Evolutionary conservation across 2,888 invertebrate species (phyloP).

Genomic region (Pterobdella sp.): DNA sequence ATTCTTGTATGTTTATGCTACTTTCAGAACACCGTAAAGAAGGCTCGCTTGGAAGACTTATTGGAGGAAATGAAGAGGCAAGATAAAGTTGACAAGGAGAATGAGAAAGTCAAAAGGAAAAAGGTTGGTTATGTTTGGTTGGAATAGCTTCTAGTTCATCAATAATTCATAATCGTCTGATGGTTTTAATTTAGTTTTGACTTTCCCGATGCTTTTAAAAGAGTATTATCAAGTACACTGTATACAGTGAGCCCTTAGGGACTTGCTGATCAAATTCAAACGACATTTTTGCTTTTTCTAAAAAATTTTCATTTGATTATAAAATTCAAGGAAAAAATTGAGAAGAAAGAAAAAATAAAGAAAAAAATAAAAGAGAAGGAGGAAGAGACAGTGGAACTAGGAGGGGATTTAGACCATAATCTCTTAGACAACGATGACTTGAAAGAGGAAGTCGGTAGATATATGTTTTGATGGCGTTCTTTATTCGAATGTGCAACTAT

Average conservation of each 20-base stretch:
- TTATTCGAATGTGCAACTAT: too few species aligned
- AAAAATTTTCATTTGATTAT: neutral
- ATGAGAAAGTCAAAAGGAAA: constrained; percentile 1
- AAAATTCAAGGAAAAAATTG: neutral
- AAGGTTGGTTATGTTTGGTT: too few species aligned
- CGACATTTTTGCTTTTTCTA: neutral
- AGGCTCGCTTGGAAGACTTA: neutral
- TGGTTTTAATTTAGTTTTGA: neutral
- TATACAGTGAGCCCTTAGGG: neutral
- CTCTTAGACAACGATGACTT: too few species aligned
- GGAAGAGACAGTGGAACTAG: neutral
- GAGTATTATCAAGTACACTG: neutral
- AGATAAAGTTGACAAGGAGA: neutral
- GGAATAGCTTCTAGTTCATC: neutral
- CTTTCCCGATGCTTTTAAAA: neutral
- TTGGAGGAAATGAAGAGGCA: constrained; percentile 7
- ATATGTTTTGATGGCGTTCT: too few species aligned
- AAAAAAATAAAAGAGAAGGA: neutral
- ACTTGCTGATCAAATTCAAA: neutral
- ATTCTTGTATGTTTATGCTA: too few species aligned
- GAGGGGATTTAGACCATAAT: too few species aligned
- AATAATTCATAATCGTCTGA: neutral
- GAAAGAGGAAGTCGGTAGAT: too few species aligned
- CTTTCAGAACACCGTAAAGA: too few species aligned
- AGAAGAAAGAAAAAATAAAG: constrained; percentile 8